A percentile compares a stretch with the other conserved stretches of the same genome.
These are phyloP conservation scores for Catharus bicknelli DNA, from an alignment of 2,113 vertebrate species.

Conservation along the genomic window DNA sequence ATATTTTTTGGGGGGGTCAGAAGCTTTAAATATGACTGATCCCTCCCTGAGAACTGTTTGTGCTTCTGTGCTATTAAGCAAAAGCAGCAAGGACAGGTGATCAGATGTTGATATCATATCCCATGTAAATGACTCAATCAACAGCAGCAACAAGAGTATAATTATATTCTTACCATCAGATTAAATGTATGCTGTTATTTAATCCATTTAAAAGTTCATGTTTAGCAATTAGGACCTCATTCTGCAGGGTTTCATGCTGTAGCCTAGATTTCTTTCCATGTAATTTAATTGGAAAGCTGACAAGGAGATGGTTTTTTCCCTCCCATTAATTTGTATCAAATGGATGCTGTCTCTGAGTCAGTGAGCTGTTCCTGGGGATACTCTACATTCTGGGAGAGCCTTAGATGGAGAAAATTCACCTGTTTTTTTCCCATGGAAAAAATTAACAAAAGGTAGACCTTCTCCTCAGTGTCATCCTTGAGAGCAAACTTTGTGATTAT, in stretches of 20 bases:
- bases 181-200: background rate
- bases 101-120: background rate
- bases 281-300: conserved; percentile 5
- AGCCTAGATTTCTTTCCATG: background rate
- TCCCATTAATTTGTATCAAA: background rate
- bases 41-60: background rate
- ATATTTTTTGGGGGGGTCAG: background rate
- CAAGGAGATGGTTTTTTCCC: background rate
- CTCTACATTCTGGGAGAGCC: background rate
- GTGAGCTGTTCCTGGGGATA: background rate
- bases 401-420: background rate
- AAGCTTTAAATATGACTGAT: rapidly evolving
- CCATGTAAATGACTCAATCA: background rate
- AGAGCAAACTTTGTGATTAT: background rate
- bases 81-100: background rate
- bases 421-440: background rate
- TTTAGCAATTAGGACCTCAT: conserved; percentile 12
- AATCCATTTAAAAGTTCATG: background rate
- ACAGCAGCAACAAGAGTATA: background rate
- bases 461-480: background rate
- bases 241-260: background rate
- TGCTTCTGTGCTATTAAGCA: background rate
- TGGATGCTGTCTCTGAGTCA: background rate
- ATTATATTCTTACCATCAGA: background rate
- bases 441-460: background rate